Evolutionary conservation across 2,888 invertebrate species (phyloP).

Genomic region (Andrena dorsata): DNA sequence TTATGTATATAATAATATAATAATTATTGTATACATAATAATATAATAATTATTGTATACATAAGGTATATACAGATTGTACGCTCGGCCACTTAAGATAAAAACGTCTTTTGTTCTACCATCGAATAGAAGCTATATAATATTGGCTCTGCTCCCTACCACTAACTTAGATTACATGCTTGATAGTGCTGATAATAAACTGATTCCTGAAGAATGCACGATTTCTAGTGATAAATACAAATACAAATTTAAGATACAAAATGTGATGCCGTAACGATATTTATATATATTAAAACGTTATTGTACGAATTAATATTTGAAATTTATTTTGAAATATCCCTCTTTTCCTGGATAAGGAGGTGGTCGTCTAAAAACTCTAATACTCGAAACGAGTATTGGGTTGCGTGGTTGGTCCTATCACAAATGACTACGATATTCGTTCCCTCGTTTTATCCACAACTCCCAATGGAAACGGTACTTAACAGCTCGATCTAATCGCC

Average conservation of each 20-base stretch:
- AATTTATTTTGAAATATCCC: too few species aligned
- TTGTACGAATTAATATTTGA: too few species aligned
- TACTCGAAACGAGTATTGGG: too few species aligned
- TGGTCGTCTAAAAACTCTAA: too few species aligned
- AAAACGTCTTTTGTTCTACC: not conserved
- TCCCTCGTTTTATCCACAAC: not conserved
- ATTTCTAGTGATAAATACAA: not conserved
- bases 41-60: not conserved
- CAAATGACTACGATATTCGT: not conserved
- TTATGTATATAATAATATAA: not conserved
- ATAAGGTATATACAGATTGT: too few species aligned
- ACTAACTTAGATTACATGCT: not conserved
- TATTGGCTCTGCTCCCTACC: too few species aligned
- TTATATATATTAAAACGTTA: too few species aligned
- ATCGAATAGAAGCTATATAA: not conserved
- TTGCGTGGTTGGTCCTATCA: not conserved
- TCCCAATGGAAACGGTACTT: not conserved
- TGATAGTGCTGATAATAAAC: not conserved
- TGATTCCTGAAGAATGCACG: not conserved
- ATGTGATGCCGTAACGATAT: too few species aligned
- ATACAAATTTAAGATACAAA: too few species aligned
- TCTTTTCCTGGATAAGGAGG: too few species aligned
- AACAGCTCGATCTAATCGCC: not conserved
- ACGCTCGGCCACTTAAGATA: not conserved
- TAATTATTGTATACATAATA: not conserved